These are phyloP conservation scores for Bothrops jararaca DNA, from an alignment of 2,113 vertebrate species.

Conservation along the genomic window DNA sequence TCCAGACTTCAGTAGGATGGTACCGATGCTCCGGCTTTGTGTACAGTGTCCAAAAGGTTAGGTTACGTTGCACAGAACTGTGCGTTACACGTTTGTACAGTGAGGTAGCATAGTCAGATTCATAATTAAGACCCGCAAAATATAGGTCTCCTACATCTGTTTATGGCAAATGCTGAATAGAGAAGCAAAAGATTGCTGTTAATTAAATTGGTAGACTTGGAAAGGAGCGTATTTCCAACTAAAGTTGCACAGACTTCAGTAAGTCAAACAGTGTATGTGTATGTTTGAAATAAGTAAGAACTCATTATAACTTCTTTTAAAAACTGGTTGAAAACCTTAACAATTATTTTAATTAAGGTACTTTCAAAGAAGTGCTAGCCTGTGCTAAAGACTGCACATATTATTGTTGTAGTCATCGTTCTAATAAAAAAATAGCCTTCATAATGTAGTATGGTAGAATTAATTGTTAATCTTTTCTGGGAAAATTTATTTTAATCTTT, in stretches of 20 bases:
- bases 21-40: not conserved
- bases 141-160: not conserved
- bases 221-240: not conserved
- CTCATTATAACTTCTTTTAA: not conserved
- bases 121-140: not conserved
- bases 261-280: not conserved
- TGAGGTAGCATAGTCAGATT: not conserved
- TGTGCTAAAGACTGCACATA: not conserved
- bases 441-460: not conserved
- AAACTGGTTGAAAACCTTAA: not conserved
- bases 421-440: not conserved
- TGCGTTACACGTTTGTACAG: not conserved
- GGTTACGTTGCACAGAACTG: too few species aligned
- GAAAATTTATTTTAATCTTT: not conserved
- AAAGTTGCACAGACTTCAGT: not conserved
- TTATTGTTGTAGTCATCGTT: not conserved
- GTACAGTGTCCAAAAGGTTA: not conserved
- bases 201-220: not conserved
- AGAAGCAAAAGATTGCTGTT: not conserved
- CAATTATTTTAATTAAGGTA: not conserved
- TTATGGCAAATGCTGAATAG: not conserved
- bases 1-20: not conserved
- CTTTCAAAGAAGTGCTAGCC: not conserved
- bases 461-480: not conserved
- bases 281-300: not conserved